Base-by-base conservation (phyloP, 1,140 invertebrate genomes). In the Yoshiicerus persimilis region DNA sequence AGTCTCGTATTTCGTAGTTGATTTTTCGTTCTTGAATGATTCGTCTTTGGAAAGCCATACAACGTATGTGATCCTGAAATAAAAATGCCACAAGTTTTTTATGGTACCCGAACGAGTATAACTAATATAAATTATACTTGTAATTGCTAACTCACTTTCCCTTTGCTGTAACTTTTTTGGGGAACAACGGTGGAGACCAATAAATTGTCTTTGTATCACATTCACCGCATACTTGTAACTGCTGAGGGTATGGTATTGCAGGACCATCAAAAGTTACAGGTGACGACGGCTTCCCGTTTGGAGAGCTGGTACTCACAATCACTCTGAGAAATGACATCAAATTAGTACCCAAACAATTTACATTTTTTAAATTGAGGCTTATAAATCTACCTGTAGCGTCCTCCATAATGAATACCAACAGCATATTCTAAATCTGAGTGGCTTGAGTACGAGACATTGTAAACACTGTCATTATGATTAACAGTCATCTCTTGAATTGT, bases 171-270 rank as follows among this genome's bases (percentile, higher is more conserved):
- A 90, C 41, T 75, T 66, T 41, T 85, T 36, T 75, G 1, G 90
- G 89, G 32, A 89, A 32, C 13, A 23, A 4, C 20, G 87, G 88
- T 8, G 16, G 25, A 25, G 36, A 27, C 88, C 87, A 89, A 32
- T 13, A 87, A 16, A 88, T 87, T 36, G 88, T 90, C 20, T 38
- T 64, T 5, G 38, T 94, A 92, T 94, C 93, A 90, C 92, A 90
- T 90, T 94, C 92, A 2, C 93, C 92, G 80, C 93, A 92, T 5
- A 95, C 93, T 64, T 93, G 92, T 0, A 97, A 90, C 91, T 95
- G 95, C 91, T 94, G 93, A 2, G 96, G 96, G n/a, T 95, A 92
- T 23, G 94, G 92, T 64, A 96, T 93, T 9, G 92, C 91, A 3
- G 95, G 95, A 0, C 95, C 95, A 41, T 91, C 86, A 87, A 94